phyloP scores from a whole-genome alignment of 2,888 invertebrate genomes.

The Pachycephus smyrnensis region DNA sequence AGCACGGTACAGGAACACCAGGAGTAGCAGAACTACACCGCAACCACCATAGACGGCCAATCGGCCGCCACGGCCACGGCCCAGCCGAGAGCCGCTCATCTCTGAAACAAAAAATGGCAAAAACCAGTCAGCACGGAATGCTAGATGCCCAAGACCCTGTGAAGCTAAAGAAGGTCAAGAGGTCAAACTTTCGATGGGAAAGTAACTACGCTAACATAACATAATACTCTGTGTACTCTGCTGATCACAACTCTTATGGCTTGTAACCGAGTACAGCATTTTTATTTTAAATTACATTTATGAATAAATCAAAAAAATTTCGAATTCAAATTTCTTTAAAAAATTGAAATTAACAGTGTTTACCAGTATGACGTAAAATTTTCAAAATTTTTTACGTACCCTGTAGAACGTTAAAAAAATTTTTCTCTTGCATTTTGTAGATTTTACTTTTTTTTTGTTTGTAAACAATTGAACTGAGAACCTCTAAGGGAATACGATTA shows the following conservation, averaged over 20 bases:
- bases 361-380: background rate
- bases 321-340: background rate
- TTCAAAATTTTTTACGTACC: background rate
- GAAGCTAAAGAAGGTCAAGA: background rate
- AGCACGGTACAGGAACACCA: constrained; percentile 57
- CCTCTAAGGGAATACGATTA: constrained; percentile 27
- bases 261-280: background rate
- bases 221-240: background rate
- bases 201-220: background rate
- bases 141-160: background rate
- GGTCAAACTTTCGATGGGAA: background rate
- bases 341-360: background rate
- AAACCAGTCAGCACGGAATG: background rate
- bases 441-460: background rate
- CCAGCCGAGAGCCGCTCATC: constrained; percentile 63
- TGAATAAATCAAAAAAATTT: too few species aligned
- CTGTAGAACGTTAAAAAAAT: too few species aligned
- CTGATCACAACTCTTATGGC: background rate
- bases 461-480: constrained; percentile 11
- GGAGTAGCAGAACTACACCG: constrained; percentile 46
- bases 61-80: constrained; percentile 62
- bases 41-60: constrained; percentile 57
- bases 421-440: background rate
- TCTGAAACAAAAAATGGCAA: constrained; percentile 38
- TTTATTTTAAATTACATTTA: background rate